phyloP scores from a whole-genome alignment of 2,888 invertebrate species.

The Pammene aurita region DNA sequence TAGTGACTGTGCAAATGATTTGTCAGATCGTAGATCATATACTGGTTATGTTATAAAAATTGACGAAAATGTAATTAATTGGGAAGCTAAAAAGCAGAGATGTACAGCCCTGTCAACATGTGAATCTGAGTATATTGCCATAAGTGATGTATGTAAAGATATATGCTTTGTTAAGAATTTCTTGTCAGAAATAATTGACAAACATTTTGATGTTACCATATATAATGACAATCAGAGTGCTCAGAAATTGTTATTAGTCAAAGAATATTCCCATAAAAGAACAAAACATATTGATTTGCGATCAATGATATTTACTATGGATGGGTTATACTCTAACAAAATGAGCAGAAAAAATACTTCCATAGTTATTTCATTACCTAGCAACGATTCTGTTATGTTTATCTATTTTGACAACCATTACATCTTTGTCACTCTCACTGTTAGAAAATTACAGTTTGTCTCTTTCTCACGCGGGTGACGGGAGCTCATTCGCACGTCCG shows the following conservation, averaged over 20 bases:
- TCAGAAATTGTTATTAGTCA: neutral
- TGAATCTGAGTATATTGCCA: neutral
- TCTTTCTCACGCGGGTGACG: no score
- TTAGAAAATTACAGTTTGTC: no score
- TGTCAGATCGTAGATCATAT: slow-evolving; percentile 1
- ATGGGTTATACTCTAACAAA: no score
- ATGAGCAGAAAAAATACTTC: no score
- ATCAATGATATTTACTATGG: no score
- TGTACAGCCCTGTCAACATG: neutral
- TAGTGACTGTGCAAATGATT: slow-evolving; percentile 3
- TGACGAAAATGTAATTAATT: neutral
- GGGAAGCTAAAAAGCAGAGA: neutral
- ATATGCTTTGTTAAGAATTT: neutral
- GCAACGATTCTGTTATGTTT: no score
- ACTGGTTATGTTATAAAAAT: slow-evolving; percentile 13
- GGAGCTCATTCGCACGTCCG: no score
- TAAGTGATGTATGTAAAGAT: neutral
- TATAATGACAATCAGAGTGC: no score
- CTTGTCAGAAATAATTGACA: slow-evolving; percentile 4
- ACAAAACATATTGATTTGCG: slow-evolving; percentile 10
- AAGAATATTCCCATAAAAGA: slow-evolving; percentile 8
- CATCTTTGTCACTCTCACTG: no score
- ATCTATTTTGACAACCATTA: no score
- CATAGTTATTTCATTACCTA: no score
- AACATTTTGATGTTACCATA: slow-evolving; percentile 6